Evolutionary conservation across 2,797 vertebrate genomes (phyloP).

Genomic region (Parauchenoglanis punctatus): DNA sequence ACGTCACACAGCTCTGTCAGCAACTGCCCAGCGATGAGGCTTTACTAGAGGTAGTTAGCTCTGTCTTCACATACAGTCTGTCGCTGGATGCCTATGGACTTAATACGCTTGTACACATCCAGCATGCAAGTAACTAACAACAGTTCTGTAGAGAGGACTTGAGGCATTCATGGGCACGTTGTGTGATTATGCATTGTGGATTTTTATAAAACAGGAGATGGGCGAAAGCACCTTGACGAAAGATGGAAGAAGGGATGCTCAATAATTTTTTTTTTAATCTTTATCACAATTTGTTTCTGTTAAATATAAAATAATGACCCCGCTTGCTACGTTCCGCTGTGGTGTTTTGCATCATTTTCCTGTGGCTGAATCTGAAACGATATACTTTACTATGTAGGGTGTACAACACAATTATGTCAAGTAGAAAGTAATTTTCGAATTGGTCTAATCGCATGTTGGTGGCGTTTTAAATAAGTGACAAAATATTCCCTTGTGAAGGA

Average conservation of each 20-base stretch:
- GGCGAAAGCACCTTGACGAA: too few species aligned
- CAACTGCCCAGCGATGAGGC: conserved; percentile 94
- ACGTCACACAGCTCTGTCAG: conserved; percentile 89
- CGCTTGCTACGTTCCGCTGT: neutral
- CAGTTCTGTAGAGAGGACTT: neutral
- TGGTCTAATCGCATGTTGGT: neutral
- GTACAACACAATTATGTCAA: neutral
- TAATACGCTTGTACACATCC: neutral
- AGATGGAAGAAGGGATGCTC: neutral
- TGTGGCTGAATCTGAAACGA: neutral
- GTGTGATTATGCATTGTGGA: neutral
- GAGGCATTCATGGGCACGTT: neutral
- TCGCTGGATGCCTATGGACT: neutral
- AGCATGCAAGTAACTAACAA: neutral
- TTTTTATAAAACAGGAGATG: neutral
- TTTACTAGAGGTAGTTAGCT: conserved; percentile 86
- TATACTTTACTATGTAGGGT: too few species aligned
- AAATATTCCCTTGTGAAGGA: neutral
- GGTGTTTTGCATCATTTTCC: neutral
- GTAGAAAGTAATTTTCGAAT: neutral
- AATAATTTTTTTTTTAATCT: neutral
- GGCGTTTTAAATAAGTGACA: neutral
- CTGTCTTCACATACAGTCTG: neutral
- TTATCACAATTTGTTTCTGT: neutral
- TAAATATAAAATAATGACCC: neutral